Evolutionary conservation across 2,888 invertebrate genomes (phyloP), one percentile per base, ranked within the genome.

Genomic region (Tortrix viridana): DNA sequence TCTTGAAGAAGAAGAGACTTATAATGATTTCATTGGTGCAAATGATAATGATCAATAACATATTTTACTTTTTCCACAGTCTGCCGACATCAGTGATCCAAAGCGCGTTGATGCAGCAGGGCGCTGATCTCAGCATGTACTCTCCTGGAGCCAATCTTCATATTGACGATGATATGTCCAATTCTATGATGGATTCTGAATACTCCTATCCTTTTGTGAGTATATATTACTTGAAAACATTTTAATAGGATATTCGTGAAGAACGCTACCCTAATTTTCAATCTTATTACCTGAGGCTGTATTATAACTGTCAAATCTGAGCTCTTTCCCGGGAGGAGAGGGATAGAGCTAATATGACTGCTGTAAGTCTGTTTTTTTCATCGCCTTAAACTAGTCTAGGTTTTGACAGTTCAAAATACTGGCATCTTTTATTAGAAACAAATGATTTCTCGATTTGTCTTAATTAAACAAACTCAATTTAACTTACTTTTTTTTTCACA

Each of bases 1-100:
- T n/a, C n/a, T n/a, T n/a, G n/a, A n/a, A n/a, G n/a, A n/a, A n/a
- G n/a, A n/a, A n/a, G n/a, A n/a, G 7, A 32, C 32, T 32, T 32
- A 6, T 32, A 12, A 9, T 32, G 12, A 32, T 32, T 32, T 32
- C 3, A 9, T 26, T 26, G 9, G 9, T 12, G 26, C 26, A 4
- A 38, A n/a, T 12, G 38, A 38, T 38, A 41, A 12, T 1, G 44
- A 19, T 19, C 2, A 44, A 19, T 19, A 16, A 16, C 14, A 26
- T 2, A 12, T 32, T 12, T 32, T 3, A 32, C 32, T 32, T 32
- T 32, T 12, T 9, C 66, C 19, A 23, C 88, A 93, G 89, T 50
- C 83, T 84, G 68, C 92, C 86, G 61, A 89, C 83, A 3, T 92
- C 84, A 18, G 92, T 92, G 65, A 92, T 92, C 52, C 92, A 92